phyloP scores from a whole-genome alignment of 1,140 invertebrate genomes.

The Copidosoma floridanum region DNA sequence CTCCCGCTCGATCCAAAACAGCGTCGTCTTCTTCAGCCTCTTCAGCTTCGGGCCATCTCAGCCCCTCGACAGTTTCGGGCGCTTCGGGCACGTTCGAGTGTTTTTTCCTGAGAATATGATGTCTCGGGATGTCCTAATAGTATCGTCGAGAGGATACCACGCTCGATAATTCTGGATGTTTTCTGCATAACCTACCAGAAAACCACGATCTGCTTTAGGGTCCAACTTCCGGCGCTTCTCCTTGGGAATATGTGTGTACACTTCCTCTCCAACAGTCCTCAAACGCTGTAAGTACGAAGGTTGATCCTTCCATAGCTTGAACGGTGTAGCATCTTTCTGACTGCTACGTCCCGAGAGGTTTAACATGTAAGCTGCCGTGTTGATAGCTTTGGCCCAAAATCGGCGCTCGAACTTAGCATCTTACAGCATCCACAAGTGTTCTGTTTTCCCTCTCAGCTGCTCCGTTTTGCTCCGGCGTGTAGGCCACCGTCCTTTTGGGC shows the following conservation, averaged over 20 bases:
- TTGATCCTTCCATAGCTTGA: conserved; percentile 37
- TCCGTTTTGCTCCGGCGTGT: conserved; percentile 46
- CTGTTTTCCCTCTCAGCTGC: conserved; percentile 41
- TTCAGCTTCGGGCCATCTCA: too few relatives aligned
- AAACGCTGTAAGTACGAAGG: conserved; percentile 30
- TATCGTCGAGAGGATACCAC: background rate
- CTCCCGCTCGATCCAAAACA: too few relatives aligned
- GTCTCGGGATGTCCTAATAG: background rate
- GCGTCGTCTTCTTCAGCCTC: too few relatives aligned
- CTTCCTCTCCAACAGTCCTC: conserved; percentile 14
- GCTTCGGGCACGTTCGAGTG: too few relatives aligned
- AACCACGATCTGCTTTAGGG: background rate
- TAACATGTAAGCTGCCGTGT: conserved; percentile 34
- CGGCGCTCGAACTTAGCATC: conserved; percentile 23
- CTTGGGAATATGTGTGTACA: conserved; percentile 15
- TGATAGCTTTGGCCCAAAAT: conserved; percentile 52
- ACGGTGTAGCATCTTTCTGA: conserved; percentile 36
- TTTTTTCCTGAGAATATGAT: background rate
- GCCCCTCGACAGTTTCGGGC: too few relatives aligned
- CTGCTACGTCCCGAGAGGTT: conserved; percentile 43
- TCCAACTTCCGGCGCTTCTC: background rate
- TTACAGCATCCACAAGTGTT: conserved; percentile 46
- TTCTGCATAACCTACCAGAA: background rate
- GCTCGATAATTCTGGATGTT: background rate
- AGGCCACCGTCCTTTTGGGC: conserved; percentile 31